A percentile compares a stretch with the other conserved stretches of the same genome.
Conservation (phyloP, 92 coral and sea anemone genomes). For the Parazoanthus swiftii region DNA sequence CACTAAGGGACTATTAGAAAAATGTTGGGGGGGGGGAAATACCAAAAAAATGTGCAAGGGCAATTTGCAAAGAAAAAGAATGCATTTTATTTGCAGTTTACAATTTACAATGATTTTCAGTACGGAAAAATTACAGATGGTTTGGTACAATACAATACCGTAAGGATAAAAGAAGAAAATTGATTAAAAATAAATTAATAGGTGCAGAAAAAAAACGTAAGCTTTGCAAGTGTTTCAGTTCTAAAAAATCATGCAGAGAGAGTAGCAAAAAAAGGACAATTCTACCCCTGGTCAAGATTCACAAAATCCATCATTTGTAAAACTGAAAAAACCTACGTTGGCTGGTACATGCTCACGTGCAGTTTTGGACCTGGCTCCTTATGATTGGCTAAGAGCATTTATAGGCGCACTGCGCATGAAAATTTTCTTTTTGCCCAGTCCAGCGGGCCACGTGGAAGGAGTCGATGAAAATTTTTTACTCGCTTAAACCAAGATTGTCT, state of each 20-base stretch:
- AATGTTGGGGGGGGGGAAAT: no score
- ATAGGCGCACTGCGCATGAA: conserved; percentile 9
- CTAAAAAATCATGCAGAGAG: conserved; percentile 9
- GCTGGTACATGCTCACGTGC: conserved; percentile 10
- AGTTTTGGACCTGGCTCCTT: conserved; percentile 9
- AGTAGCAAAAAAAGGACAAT: conserved; percentile 9
- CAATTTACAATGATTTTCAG: conserved; percentile 2
- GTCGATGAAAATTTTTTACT: conserved; percentile 12
- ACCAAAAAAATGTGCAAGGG: conserved; percentile 3
- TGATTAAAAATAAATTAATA: conserved; percentile 5
- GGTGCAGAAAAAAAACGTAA: conserved; percentile 10
- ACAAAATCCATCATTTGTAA: neutral
- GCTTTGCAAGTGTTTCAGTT: conserved; percentile 9
- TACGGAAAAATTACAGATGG: conserved; percentile 3
- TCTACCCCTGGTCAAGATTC: conserved; percentile 9
- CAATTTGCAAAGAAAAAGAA: neutral
- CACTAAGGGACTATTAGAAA: no score
- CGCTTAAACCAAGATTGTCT: neutral
- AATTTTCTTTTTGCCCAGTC: conserved; percentile 13
- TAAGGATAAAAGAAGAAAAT: conserved; percentile 5
- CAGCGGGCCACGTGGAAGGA: conserved; percentile 17
- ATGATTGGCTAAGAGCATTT: conserved; percentile 13
- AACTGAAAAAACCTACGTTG: conserved; percentile 10
- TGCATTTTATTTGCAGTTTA: neutral
- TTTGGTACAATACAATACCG: conserved; percentile 7